Evolutionary conservation across 2,797 vertebrate genomes (phyloP).

Genomic region (Poecilia velifera): DNA sequence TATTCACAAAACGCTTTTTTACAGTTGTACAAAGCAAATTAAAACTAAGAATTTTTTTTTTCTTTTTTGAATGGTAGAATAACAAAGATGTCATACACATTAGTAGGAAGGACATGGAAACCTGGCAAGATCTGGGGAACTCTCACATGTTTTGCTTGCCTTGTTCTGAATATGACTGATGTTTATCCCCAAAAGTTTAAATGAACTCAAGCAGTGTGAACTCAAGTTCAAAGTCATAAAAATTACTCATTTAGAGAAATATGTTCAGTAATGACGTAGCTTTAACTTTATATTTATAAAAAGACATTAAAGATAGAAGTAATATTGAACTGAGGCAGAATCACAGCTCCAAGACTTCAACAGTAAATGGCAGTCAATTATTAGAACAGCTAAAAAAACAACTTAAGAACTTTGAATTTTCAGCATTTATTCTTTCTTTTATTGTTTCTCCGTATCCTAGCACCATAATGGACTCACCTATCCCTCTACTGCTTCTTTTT

Average conservation of each 20-base stretch:
- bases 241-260: neutral
- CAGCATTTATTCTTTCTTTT: neutral
- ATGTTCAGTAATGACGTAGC: neutral
- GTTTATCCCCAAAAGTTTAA: neutral
- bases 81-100: neutral
- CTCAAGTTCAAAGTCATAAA: neutral
- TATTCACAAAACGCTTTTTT: neutral
- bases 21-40: neutral
- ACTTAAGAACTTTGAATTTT: neutral
- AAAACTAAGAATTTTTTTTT: neutral
- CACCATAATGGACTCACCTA: neutral
- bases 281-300: neutral
- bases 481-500: neutral
- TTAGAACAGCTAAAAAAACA: neutral
- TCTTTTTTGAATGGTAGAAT: neutral
- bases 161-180: conserved; percentile 12
- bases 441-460: neutral
- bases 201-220: conserved; percentile 2
- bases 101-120: conserved; percentile 3
- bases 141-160: neutral
- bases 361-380: neutral
- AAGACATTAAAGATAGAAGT: neutral
- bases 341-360: neutral
- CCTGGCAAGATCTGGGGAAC: neutral
- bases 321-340: neutral